These are phyloP conservation scores for Chorisops tibialis DNA, from an alignment of 2,888 invertebrate genomes.

Conservation along the genomic window DNA sequence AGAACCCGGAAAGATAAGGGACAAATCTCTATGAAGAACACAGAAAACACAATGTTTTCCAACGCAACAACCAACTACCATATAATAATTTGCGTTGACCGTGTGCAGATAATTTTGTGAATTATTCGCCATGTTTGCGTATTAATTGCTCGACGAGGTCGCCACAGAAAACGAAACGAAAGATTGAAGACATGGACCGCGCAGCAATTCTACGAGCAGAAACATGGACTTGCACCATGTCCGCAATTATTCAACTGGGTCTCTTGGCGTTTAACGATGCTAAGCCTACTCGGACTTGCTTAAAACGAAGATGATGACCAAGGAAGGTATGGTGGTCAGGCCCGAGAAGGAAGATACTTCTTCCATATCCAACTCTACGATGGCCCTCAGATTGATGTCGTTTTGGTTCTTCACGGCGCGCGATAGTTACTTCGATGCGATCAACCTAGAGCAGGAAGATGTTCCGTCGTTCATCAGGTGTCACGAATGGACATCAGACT, in stretches of 20 bases:
- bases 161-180: slow-evolving; percentile 14
- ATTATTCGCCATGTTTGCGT: slow-evolving; percentile 14
- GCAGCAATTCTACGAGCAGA: slow-evolving; percentile 15
- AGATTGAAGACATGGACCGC: slow-evolving; percentile 10
- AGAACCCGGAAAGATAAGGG: no score
- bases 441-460: background rate
- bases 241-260: slow-evolving; percentile 17
- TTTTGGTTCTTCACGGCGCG: background rate
- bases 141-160: slow-evolving; percentile 18
- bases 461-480: slow-evolving; percentile 14
- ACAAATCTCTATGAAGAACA: no score
- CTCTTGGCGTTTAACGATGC: no score
- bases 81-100: slow-evolving; percentile 9
- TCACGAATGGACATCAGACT: slow-evolving; percentile 4
- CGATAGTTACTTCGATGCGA: background rate
- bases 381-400: background rate
- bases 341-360: slow-evolving; percentile 6
- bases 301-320: slow-evolving; percentile 13
- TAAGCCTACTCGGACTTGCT: slow-evolving; percentile 3
- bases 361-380: background rate
- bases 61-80: background rate
- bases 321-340: slow-evolving; percentile 14
- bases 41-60: no score
- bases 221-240: slow-evolving; percentile 26
- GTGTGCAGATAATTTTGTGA: slow-evolving; percentile 17